A percentile compares a stretch with the other conserved stretches of the same genome.
These are phyloP conservation scores for Ophiothrix spiculata DNA, from an alignment of 35 echinoderm and acorn worm species.

Conservation along the genomic window DNA sequence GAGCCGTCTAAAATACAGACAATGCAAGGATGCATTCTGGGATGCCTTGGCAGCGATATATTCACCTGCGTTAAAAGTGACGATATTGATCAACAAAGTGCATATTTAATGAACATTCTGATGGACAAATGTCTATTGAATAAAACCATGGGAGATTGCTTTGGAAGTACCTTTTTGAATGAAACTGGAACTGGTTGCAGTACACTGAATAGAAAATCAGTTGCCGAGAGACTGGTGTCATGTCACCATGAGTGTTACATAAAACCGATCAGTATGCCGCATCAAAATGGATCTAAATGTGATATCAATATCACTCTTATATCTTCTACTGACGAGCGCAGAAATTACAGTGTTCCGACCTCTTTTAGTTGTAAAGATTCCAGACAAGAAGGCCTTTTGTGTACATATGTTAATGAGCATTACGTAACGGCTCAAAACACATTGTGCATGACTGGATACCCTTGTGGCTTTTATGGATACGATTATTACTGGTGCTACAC, in stretches of 20 bases:
- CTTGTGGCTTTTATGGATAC: too few relatives aligned
- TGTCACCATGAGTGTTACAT: constrained; percentile 4
- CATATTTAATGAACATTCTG: constrained; percentile 25
- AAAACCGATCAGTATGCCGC: constrained; percentile 14
- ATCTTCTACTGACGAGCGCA: constrained; percentile 5
- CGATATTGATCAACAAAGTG: not conserved
- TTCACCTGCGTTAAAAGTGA: not conserved
- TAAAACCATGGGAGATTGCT: constrained; percentile 2
- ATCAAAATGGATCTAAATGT: not conserved
- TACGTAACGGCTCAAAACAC: constrained; percentile 14
- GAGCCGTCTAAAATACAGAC: constrained; percentile 13
- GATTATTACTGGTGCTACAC: too few relatives aligned
- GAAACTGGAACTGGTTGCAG: constrained; percentile 11
- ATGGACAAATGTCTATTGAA: constrained; percentile 16
- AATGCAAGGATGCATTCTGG: constrained; percentile 3
- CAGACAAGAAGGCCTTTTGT: not conserved
- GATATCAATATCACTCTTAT: constrained; percentile 9
- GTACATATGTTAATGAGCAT: constrained; percentile 3
- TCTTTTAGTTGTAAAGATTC: constrained; percentile 7
- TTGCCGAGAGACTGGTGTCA: not conserved
- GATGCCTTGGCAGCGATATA: not conserved
- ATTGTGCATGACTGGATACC: not conserved
- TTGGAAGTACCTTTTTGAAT: not conserved
- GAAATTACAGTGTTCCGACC: not conserved
- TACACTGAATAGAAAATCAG: not conserved